These are phyloP conservation scores for Drosophila pseudotalamancana DNA, from an alignment of 2,888 invertebrate species.

Conservation along the genomic window DNA sequence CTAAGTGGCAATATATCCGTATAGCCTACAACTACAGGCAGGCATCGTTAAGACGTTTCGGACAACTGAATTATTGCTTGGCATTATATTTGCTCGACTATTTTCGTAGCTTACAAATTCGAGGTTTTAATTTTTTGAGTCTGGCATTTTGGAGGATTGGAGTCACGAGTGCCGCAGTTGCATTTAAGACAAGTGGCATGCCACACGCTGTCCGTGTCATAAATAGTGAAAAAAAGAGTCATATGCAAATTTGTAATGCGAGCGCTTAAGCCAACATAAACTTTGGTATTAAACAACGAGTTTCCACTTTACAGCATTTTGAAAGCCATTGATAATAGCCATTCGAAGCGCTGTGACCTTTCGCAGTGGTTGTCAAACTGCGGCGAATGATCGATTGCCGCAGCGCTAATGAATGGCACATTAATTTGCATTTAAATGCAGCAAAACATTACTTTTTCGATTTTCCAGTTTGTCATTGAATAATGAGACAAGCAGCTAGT, in stretches of 20 bases:
- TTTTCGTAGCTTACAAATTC: conserved; percentile 34
- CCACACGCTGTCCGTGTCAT: conserved; percentile 38
- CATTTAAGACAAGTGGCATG: conserved; percentile 60
- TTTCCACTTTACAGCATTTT: conserved; percentile 25
- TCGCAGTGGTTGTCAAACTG: conserved; percentile 66
- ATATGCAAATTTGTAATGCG: conserved; percentile 72
- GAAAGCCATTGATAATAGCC: conserved; percentile 29
- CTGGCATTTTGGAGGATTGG: conserved; percentile 39
- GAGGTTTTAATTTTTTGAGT: conserved; percentile 48
- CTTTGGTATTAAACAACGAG: conserved; percentile 64
- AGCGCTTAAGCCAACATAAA: conserved; percentile 53
- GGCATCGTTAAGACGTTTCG: conserved; percentile 49
- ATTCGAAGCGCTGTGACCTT: conserved; percentile 65
- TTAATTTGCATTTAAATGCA: conserved; percentile 81
- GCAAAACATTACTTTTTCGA: conserved; percentile 36
- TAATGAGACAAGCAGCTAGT: conserved; percentile 64
- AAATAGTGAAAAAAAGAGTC: conserved; percentile 22
- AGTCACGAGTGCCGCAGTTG: conserved; percentile 44
- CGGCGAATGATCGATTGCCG: conserved; percentile 69
- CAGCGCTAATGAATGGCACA: conserved; percentile 76
- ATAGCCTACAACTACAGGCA: conserved; percentile 29
- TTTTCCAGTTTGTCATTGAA: conserved; percentile 67
- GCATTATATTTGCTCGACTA: conserved; percentile 27
- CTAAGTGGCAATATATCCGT: conserved; percentile 39
- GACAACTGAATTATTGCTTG: conserved; percentile 46